Evolutionary conservation across 2,797 vertebrate genomes (phyloP), one percentile per base, ranked within the genome.

Genomic region (Tauraco hartlaubi): DNA sequence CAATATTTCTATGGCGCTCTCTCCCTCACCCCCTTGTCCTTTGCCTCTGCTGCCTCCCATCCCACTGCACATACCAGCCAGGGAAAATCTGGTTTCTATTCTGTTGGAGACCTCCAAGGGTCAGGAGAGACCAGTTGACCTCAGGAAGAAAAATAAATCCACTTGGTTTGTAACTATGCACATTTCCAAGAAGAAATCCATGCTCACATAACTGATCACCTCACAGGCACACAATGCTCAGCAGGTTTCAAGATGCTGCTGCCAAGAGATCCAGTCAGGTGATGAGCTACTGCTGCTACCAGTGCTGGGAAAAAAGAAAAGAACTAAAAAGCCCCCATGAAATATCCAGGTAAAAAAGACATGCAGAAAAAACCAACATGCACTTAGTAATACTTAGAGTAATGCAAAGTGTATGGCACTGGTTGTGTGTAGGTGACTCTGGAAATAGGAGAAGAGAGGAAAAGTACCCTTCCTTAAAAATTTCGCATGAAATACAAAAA

Each of bases 131-230:
- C 21, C 11, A 2, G 49, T 37, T 73, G 31, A 28, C 31, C 49
- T 48, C 48, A 49, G 39, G 64, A 62, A 67, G 29, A 54, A 62
- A 48, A 69, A 23, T 11, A 33, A 52, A 68, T 29, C 18, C 15
- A n/a, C 37, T 58, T 2, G 0, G 6, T 68, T 48, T 58, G 18
- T 25, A 64, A 55, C 21, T 31, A 17, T 4, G 18, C 0, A 59
- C 19, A 10, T 4, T 48, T 74, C 28, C 61, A 78, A 64, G 44
- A 77, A 31, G 19, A 72, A 59, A 56, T 26, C 37, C 8, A 3
- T 18, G 15, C 18, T 58, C 17, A 3, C 18, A 2, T 26, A 73
- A 58, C 31, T 14, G 55, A 63, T 18, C 44, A 44, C 41, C 41
- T 51, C 26, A 37, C 22, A 21, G 35, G 13, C 49, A 77, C 28